Evolutionary conservation across 1,140 invertebrate species (phyloP), one percentile per base, ranked within the genome.

Genomic region (Coelopa frigida): DNA sequence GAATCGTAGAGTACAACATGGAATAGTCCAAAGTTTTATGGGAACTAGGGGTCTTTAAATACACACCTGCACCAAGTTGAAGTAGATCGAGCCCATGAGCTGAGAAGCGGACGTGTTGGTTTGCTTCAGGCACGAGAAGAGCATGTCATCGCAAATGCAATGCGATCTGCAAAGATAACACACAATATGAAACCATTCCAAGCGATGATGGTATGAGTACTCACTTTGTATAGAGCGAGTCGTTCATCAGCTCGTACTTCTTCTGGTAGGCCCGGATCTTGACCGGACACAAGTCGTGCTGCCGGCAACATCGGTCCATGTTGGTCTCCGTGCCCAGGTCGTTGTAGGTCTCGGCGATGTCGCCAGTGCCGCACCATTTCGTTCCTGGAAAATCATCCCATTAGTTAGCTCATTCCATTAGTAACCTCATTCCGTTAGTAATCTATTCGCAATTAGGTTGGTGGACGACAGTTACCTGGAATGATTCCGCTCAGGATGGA

Each of bases 341-440:
- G 63, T 83, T 84, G 69, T 90, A 91, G 54, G 78, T 78, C n/a
- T 76, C 72, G 1, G 89, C 88, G 44, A 90, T 80, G 60, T 91
- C 87, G 1, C 87, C 87, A 0, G 83, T 81, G 3, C 89, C 89
- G 59, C 89, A 92, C 89, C 88, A 91, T 70, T 90, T 90, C 32
- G 87, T 91, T 32, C 87, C 87, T 91, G 8, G 33, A 38, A 49
- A 44, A 43, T 29, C 31, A 51, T n/a, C 21, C 40, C 14, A 17
- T 21, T 33, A 31, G n/a, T n/a, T n/a, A n/a, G n/a, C n/a, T n/a
- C n/a, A n/a, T n/a, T n/a, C n/a, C n/a, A n/a, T n/a, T n/a, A n/a
- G n/a, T n/a, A n/a, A n/a, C n/a, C n/a, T n/a, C n/a, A n/a, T n/a
- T n/a, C n/a, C n/a, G n/a, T n/a, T n/a, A n/a, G n/a, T n/a, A n/a